Evolutionary conservation across 2,888 invertebrate genomes (phyloP), one percentile per base, ranked within the genome.

Genomic region (Schizotus pectinicornis): DNA sequence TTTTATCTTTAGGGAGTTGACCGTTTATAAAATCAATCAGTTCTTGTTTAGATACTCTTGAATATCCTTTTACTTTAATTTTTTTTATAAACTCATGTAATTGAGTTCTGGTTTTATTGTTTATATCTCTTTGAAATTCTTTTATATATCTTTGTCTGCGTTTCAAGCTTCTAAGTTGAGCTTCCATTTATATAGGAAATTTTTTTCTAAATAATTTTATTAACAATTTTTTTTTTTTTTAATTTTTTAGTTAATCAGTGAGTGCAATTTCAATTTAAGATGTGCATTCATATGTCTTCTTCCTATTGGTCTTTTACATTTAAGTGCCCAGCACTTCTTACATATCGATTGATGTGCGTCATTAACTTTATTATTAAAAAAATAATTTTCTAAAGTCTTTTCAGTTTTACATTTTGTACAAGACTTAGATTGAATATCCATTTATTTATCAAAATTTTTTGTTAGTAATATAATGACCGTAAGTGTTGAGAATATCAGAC

Each of bases 371-470:
- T 49, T 49, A 49, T 49, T 49, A 49, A 38, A 49, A 49, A 49
- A 37, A 49, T 38, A 38, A 38, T 49, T 42, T 51, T 42, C 36
- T 51, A 51, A 42, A 42, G 41, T 51, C 5, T 50, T 50, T 50
- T 50, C 50, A 50, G 32, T 41, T n/a, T n/a, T n/a, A n/a, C n/a
- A n/a, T n/a, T n/a, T n/a, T n/a, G n/a, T n/a, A n/a, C n/a, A n/a
- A n/a, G 49, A 49, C 51, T 51, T 51, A 14, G 48, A 48, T 48
- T 48, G 48, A 43, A 42, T 41, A 42, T 36, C 42, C 43, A 51
- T 51, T 51, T 51, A 51, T 51, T 51, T 51, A 51, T 51, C 51
- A 51, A 51, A 51, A 51, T 9, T 51, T 51, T 51, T 51, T 51
- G 51, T 51, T 51, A 51, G 51, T 42, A 51, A 51, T 51, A 51